Conservation (phyloP, 2,113 vertebrate genomes). For the Bombycilla garrulus region DNA sequence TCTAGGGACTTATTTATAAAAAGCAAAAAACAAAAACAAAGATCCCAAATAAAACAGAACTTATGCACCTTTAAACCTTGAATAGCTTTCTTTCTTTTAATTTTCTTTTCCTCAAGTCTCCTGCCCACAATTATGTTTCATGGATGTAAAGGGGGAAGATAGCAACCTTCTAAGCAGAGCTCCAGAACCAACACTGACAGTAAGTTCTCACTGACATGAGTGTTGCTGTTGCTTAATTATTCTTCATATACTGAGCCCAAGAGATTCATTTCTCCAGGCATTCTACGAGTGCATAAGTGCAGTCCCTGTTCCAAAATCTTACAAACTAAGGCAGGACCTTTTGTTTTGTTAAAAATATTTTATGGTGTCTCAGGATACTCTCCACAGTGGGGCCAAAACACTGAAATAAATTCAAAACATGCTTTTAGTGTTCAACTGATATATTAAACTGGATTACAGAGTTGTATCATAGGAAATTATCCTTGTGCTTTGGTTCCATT, state of each 20-base stretch:
- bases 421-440: slow-evolving; percentile 15
- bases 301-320: background rate
- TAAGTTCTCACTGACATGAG: background rate
- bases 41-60: background rate
- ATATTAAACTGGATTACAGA: slow-evolving; percentile 58
- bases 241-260: background rate
- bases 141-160: background rate
- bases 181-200: background rate
- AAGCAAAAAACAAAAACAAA: background rate
- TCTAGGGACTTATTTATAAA: background rate
- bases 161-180: background rate
- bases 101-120: background rate
- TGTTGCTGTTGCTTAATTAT: background rate
- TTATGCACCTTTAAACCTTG: background rate
- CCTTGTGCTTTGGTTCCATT: slow-evolving; percentile 49
- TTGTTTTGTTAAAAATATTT: background rate
- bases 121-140: background rate
- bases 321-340: background rate
- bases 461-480: slow-evolving; percentile 50
- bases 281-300: background rate
- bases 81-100: background rate
- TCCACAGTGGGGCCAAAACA: background rate
- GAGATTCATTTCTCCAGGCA: background rate
- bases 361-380: background rate
- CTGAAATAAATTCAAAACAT: slow-evolving; percentile 35